Conservation (phyloP, 2,797 vertebrate genomes). For the Amniataba percoides region DNA sequence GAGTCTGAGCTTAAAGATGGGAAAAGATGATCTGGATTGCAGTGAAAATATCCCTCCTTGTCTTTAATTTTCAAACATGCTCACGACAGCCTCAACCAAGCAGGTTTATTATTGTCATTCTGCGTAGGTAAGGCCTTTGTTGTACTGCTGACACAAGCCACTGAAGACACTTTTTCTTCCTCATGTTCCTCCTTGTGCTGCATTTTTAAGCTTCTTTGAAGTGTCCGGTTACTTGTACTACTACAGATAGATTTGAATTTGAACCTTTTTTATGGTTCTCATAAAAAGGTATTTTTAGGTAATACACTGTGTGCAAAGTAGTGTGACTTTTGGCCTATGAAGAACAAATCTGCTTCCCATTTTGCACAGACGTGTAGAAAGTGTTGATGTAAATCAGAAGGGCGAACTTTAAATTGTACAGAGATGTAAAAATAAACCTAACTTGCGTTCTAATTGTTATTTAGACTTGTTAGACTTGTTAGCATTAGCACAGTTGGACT, state of each 20-base stretch:
- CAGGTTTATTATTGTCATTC: slow-evolving; percentile 9
- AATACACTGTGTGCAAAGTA: background rate
- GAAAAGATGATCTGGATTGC: background rate
- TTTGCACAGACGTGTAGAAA: background rate
- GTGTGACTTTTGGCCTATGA: background rate
- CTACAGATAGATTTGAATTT: slow-evolving; percentile 15
- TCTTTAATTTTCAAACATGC: background rate
- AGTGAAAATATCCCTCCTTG: background rate
- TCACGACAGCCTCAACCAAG: background rate
- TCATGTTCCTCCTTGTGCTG: slow-evolving; percentile 2
- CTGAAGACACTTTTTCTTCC: slow-evolving; percentile 7
- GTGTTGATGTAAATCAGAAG: background rate
- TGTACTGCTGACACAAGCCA: slow-evolving; percentile 1
- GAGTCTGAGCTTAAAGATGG: background rate
- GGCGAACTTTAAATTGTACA: background rate
- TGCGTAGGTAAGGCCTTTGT: slow-evolving; percentile 20
- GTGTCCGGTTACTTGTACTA: slow-evolving; percentile 2
- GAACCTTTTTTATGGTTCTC: slow-evolving; percentile 20
- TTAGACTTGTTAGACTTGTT: slow-evolving; percentile 6
- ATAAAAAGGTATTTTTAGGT: slow-evolving; percentile 10
- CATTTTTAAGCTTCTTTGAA: slow-evolving; percentile 16
- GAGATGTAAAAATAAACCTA: background rate
- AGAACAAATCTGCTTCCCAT: background rate
- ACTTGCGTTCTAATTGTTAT: background rate
- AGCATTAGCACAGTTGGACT: background rate